Percentiles rank a stretch among this genome's conserved stretches.
Evolutionary conservation across 2,113 vertebrate genomes (phyloP).

Genomic region (Eubucco bourcierii): DNA sequence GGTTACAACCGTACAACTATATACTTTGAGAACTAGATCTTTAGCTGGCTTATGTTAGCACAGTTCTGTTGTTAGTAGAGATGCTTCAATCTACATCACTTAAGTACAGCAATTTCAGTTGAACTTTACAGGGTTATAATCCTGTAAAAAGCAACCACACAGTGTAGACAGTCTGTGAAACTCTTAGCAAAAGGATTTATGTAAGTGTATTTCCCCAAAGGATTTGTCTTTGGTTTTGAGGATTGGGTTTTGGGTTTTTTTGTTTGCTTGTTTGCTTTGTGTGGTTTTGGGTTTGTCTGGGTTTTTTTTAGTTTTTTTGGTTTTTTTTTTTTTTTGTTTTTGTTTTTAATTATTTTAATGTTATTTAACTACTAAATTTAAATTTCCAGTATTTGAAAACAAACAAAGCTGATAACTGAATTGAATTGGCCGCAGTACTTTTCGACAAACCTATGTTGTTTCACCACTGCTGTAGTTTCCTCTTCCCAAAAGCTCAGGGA

Average conservation of each 20-base stretch:
- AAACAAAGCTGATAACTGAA: conserved; percentile 29
- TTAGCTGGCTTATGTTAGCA: background rate
- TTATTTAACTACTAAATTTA: background rate
- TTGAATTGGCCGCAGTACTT: conserved; percentile 45
- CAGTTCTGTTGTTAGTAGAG: background rate
- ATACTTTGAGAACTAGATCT: background rate
- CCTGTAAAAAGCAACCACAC: background rate
- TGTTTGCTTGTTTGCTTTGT: background rate
- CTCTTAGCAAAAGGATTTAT: conserved; percentile 12
- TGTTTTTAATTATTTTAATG: background rate
- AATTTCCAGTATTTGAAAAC: background rate
- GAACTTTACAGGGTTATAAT: background rate
- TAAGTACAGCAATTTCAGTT: background rate
- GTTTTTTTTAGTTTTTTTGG: background rate
- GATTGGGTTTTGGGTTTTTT: background rate
- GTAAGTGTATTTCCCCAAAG: background rate
- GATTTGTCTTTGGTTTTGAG: background rate
- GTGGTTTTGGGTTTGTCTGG: no score
- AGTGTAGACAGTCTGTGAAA: background rate
- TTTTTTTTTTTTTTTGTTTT: background rate
- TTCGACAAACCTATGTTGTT: conserved; percentile 75
- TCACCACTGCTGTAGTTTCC: conserved; percentile 66
- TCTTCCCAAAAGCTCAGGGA: conserved; percentile 71
- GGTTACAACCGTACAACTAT: background rate
- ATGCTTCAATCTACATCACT: background rate